Evolutionary conservation across 2,797 vertebrate species (phyloP).

Genomic region (Microtus agrestis): DNA sequence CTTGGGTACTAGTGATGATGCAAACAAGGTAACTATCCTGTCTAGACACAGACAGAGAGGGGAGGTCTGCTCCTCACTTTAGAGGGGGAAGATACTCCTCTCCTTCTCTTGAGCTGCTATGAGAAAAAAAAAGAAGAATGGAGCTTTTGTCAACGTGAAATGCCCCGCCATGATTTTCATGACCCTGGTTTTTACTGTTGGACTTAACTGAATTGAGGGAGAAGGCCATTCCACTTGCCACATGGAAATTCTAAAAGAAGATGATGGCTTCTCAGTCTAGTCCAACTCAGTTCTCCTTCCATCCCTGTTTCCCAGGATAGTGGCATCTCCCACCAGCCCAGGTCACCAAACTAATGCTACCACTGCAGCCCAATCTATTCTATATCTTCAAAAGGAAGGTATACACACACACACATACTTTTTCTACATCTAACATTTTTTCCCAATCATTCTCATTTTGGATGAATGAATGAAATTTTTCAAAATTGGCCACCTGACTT

Average conservation of each 20-base stretch:
- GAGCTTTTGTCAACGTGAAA: not conserved
- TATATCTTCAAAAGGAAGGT: not conserved
- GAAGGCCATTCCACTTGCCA: not conserved
- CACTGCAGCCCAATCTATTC: not conserved
- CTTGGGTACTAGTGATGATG: not conserved
- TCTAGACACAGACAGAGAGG: not conserved
- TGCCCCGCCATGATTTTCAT: not conserved
- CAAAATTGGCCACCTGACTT: not conserved
- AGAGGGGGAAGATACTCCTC: not conserved
- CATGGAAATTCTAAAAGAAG: not conserved
- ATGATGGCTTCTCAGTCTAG: not conserved
- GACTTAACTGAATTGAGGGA: not conserved
- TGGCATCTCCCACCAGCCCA: not conserved
- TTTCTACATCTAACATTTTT: not conserved
- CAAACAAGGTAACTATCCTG: not conserved
- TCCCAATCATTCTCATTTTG: not conserved
- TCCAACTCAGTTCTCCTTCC: not conserved
- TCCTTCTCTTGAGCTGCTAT: not conserved
- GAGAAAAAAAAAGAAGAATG: not conserved
- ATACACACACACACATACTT: not conserved
- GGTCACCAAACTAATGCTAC: not conserved
- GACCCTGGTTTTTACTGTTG: not conserved
- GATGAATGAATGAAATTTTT: not conserved
- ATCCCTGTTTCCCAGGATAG: not conserved
- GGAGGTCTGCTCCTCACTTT: not conserved